Evolutionary conservation across 64 coral and sea anemone genomes (phyloP).

Genomic region (Anthopleura sola): DNA sequence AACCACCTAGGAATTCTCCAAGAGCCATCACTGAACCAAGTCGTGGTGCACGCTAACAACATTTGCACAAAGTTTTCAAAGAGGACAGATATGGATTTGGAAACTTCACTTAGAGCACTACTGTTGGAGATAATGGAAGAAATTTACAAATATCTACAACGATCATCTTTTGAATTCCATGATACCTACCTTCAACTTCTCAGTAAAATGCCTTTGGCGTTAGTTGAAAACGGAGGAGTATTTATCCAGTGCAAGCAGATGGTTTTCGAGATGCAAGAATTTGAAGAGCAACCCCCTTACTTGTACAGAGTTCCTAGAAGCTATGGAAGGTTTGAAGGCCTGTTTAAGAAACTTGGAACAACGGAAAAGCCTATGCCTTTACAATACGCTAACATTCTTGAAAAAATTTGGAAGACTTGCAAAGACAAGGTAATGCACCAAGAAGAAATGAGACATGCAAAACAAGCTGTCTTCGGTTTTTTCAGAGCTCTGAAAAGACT

Average conservation of each 20-base stretch:
- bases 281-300: conserved; percentile 42
- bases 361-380: background rate
- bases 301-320: conserved; percentile 69
- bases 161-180: background rate
- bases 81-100: background rate
- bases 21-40: background rate
- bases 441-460: conserved; percentile 34
- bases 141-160: background rate
- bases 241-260: conserved; percentile 69
- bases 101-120: background rate
- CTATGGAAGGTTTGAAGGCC: conserved; percentile 56
- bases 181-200: background rate
- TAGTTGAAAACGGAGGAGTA: conserved; percentile 72
- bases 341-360: conserved; percentile 75
- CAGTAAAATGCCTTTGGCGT: conserved; percentile 26
- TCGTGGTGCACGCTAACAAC: background rate
- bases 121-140: background rate
- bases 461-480: background rate
- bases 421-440: conserved; percentile 52
- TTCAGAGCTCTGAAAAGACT: background rate
- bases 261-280: conserved; percentile 25
- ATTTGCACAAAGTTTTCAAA: background rate
- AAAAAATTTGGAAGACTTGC: conserved; percentile 15
- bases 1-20: background rate
- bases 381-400: conserved; percentile 63